Evolutionary conservation across 2,113 vertebrate genomes (phyloP).

Genomic region (Oophaga pumilio): DNA sequence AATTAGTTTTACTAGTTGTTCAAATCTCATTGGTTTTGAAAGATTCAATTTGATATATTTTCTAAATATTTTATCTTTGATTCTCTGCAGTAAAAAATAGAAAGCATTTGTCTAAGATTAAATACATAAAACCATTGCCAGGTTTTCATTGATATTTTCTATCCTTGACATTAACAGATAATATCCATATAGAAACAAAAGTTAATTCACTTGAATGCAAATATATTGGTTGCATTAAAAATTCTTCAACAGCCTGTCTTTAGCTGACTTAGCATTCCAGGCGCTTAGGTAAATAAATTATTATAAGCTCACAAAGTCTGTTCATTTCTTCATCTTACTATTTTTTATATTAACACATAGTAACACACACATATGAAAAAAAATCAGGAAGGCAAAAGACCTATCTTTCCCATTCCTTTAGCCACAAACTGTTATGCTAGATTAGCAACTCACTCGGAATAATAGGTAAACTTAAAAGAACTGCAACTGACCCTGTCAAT

Average conservation of each 20-base stretch:
- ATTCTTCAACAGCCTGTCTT: background rate
- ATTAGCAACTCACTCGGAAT: no score
- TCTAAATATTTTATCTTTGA: constrained; percentile 29
- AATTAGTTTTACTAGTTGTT: constrained; percentile 37
- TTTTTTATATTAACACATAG: background rate
- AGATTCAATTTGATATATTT: constrained; percentile 29
- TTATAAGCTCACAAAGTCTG: background rate
- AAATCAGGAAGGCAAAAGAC: no score
- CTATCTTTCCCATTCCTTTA: no score
- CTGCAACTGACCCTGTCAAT: no score
- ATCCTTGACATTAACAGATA: constrained; percentile 45
- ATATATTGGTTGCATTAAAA: background rate
- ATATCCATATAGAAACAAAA: constrained; percentile 22
- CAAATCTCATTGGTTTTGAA: constrained; percentile 15
- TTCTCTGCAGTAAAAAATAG: constrained; percentile 14
- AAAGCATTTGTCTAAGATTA: constrained; percentile 23
- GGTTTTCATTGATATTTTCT: constrained; percentile 21
- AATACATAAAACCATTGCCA: constrained; percentile 36
- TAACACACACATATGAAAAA: background rate
- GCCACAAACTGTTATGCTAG: no score
- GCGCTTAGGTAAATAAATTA: background rate
- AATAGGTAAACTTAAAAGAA: no score
- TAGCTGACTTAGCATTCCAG: background rate
- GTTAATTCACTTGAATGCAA: constrained; percentile 24
- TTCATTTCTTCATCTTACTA: background rate